Conservation (phyloP, 2,113 vertebrate genomes). For the Vireo altiloquus region DNA sequence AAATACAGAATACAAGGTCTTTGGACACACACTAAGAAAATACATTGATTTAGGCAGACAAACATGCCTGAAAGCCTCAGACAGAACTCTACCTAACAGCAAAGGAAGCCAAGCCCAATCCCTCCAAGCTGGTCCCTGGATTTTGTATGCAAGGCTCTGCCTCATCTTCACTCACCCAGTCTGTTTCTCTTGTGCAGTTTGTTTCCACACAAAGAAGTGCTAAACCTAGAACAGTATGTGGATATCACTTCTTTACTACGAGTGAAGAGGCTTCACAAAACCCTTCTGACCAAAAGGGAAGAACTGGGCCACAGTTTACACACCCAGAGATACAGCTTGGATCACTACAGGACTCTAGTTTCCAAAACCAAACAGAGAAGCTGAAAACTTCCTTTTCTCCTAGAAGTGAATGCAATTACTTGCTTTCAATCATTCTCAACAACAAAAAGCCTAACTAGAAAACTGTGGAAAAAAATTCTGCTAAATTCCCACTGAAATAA, state of each 20-base stretch:
- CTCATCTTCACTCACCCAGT: background rate
- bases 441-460: background rate
- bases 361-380: background rate
- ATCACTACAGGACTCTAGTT: background rate
- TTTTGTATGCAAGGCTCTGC: background rate
- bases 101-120: background rate
- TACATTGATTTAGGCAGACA: background rate
- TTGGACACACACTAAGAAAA: background rate
- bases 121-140: background rate
- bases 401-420: background rate
- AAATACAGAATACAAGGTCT: background rate
- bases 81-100: background rate
- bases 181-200: background rate
- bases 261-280: background rate
- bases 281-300: background rate
- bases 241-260: background rate
- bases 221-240: background rate
- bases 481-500: background rate
- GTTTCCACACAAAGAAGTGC: background rate
- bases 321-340: background rate
- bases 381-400: background rate
- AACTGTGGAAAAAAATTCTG: background rate
- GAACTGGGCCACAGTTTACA: background rate
- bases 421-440: background rate
- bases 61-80: background rate